Base-by-base conservation (phyloP, 2,797 vertebrate genomes). In the Sternarchorhynchus goeldii region DNA sequence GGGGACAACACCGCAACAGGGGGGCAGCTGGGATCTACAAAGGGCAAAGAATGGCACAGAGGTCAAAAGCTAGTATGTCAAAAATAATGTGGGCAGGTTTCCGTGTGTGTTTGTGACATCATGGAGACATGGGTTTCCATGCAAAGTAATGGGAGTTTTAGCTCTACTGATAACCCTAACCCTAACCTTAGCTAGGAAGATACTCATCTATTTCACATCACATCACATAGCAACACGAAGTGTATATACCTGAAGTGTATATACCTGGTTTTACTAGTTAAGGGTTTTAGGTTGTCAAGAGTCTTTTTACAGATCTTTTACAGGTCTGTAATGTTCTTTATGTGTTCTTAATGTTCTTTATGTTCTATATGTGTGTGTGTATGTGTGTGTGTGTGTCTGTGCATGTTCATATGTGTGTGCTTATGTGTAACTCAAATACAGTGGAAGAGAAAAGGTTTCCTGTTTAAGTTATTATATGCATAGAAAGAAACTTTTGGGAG, bases 1-100 rank as follows among this genome's bases (percentile, higher is more conserved):
- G 83, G 78, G 84, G 81, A 75, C 60, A 73, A 85, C 80, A 81
- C 77, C 57, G 21, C 84, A 76, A 78, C 66, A 74, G 84, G 79
- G 31, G 78, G 68, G 69, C 68, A 73, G 41, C 34, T 60, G 50
- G 41, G 76, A 81, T 83, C 73, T 82, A 82, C 87, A 87, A 85
- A 86, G 75, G 75, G 70, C 14, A 77, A 18, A 81, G 65, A 55
- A 80, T 45, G 75, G 60, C 68, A 75, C 36, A 73, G 58, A 69
- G 69, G 63, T 75, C 74, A 70, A 76, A 65, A 75, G 55, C 68
- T 64, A 79, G 60, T 67, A 75, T 76, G 79, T 83, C 75, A 83
- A 39, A 83, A 76, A n/a, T 56, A 65, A 36, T 86, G 65, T 32
- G 20, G 32, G 32, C 68, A 45, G 50, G 73, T 73, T 55, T 55